Base-by-base conservation (phyloP, 2,888 invertebrate species). In the Hermaeophaga mercurialis region DNA sequence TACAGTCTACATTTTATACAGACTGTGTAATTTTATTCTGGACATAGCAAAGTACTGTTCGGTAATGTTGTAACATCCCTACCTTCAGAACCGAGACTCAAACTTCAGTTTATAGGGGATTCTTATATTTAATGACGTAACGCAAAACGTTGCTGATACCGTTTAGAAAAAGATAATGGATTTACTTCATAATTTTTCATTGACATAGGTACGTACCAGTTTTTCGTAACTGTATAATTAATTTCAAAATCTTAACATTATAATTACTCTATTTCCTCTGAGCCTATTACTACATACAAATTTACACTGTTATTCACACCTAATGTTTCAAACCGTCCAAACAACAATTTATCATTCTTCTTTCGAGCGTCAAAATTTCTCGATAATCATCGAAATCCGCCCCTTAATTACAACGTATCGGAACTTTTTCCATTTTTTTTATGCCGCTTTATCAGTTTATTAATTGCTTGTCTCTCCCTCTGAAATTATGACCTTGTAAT, bases 351-450 rank as follows among this genome's bases (percentile, higher is more conserved):
- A 45, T 45, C 43, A 43, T 39, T 43, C 8, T 38, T 38, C n/a
- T 33, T 36, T 12, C 14, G 34, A 22, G 9, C n/a, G 50, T 50
- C 50, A 50, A 50, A 50, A 39, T 31, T 9, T 19, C 28, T 18
- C 31, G 50, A 50, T 50, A 50, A 50, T 41, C 17, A 50, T 50
- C 41, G 26, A 41, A 49, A 28, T 15, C 49, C 49, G 49, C 49
- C 49, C 41, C 41, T 14, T 41, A 50, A 50, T 50, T 50, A 50
- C 41, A 41, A 31, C 18, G 31, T 41, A 41, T 19, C 12, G 50
- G 41, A 49, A 49, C 39, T 39, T 17, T 39, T 41, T 46, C 33
- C 36, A 22, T 5, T 8, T 31, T 28, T 28, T 41, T 28, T 43
- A 45, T 33, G 45, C 31, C 28, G 17, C 28, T 9, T 45, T 28